phyloP scores from a whole-genome alignment of 2,797 vertebrate species.

The Atherinosoma microstoma region DNA sequence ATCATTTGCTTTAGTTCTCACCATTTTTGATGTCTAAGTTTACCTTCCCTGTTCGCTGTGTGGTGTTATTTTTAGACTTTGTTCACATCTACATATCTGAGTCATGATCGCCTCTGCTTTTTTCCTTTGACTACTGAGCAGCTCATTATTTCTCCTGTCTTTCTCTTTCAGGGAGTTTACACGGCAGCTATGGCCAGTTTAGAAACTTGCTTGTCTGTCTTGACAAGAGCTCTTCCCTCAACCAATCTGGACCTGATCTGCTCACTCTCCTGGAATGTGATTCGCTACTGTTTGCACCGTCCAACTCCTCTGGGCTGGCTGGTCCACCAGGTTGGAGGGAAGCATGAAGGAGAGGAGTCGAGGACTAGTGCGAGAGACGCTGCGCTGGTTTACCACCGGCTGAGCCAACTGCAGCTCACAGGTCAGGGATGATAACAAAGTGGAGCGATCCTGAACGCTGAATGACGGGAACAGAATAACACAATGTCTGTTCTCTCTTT shows the following conservation, averaged over 20 bases:
- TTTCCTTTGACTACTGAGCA: constrained; percentile 16
- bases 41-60: not conserved
- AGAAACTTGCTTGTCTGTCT: constrained; percentile 90
- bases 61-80: constrained; percentile 50
- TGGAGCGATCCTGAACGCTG: not conserved
- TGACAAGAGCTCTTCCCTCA: constrained; percentile 90
- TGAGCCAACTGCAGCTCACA: constrained; percentile 96
- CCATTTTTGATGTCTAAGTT: constrained; percentile 25
- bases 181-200: constrained; percentile 89
- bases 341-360: constrained; percentile 92
- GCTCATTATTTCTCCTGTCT: not conserved
- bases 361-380: constrained; percentile 92
- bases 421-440: constrained; percentile 74
- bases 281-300: constrained; percentile 94
- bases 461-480: not conserved
- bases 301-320: constrained; percentile 92
- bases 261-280: constrained; percentile 95
- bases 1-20: constrained; percentile 31
- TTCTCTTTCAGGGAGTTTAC: constrained; percentile 88
- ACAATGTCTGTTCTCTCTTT: not conserved
- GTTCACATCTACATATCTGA: constrained; percentile 18
- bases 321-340: constrained; percentile 90
- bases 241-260: constrained; percentile 91
- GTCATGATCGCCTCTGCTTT: constrained; percentile 9
- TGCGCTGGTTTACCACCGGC: constrained; percentile 92